phyloP scores from a whole-genome alignment of 2,113 vertebrate genomes.

The Xenopus laevis region DNA sequence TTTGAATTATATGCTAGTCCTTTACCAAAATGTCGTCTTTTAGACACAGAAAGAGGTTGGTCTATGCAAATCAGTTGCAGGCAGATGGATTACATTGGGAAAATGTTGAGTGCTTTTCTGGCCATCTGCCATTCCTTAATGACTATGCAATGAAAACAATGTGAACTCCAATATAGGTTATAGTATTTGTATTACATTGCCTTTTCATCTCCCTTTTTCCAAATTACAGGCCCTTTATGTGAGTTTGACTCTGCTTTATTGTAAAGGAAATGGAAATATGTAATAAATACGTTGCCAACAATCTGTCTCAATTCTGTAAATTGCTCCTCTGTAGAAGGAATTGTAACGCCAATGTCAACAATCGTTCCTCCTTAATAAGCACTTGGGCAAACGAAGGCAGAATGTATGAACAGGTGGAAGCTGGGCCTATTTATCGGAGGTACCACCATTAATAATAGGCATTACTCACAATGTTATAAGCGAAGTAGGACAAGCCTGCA shows the following conservation, averaged over 20 bases:
- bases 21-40: no score
- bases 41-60: not conserved
- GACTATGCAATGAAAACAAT: slow-evolving; percentile 42
- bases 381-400: not conserved
- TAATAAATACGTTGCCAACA: slow-evolving; percentile 15
- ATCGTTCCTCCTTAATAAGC: not conserved
- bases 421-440: no score
- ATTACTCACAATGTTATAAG: not conserved
- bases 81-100: slow-evolving; percentile 25
- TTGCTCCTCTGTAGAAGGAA: not conserved
- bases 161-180: slow-evolving; percentile 26
- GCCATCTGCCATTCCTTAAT: slow-evolving; percentile 32
- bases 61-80: slow-evolving; percentile 13
- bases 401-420: slow-evolving; percentile 25
- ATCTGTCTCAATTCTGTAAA: slow-evolving; percentile 15
- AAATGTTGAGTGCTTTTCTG: slow-evolving; percentile 39
- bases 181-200: slow-evolving; percentile 32
- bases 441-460: no score
- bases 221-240: slow-evolving; percentile 15
- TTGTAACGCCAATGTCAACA: slow-evolving; percentile 16
- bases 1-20: not conserved
- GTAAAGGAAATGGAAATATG: slow-evolving; percentile 24
- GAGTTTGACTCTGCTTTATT: slow-evolving; percentile 17
- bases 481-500: not conserved
- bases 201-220: slow-evolving; percentile 25